phyloP scores from a whole-genome alignment of 1,140 invertebrate genomes.

The Argopecten irradians region DNA sequence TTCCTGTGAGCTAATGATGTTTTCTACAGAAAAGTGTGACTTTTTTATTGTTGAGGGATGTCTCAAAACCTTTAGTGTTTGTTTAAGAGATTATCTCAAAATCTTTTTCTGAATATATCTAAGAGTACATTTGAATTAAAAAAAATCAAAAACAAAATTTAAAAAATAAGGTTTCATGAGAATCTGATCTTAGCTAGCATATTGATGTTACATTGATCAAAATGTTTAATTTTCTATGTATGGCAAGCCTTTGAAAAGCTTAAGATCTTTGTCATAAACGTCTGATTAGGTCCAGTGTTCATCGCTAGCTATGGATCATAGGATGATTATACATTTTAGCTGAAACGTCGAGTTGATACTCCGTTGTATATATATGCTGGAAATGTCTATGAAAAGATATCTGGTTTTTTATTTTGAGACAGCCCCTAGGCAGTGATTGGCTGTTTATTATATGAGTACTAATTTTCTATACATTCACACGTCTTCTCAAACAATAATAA shows the following conservation, averaged over 20 bases:
- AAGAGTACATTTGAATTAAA: background rate
- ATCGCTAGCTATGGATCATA: too few relatives aligned
- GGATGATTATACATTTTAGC: too few relatives aligned
- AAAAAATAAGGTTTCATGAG: too few relatives aligned
- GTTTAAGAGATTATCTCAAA: background rate
- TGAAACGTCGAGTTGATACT: background rate
- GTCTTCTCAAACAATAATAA: background rate
- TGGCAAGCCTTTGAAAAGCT: too few relatives aligned
- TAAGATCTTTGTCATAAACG: too few relatives aligned
- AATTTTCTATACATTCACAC: background rate
- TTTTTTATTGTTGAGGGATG: slow-evolving; percentile 6
- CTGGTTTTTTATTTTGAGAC: background rate
- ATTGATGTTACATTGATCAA: too few relatives aligned
- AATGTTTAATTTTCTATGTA: too few relatives aligned
- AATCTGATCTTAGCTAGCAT: too few relatives aligned
- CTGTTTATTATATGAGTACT: background rate
- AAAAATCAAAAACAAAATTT: too few relatives aligned
- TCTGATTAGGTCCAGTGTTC: too few relatives aligned
- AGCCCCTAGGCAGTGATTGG: background rate
- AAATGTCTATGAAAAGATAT: background rate
- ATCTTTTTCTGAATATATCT: background rate
- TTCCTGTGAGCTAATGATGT: slow-evolving; percentile 1
- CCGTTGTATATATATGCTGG: background rate
- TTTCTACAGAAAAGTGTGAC: slow-evolving; percentile 16
- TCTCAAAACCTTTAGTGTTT: slow-evolving; percentile 3